Evolutionary conservation across 1,140 invertebrate species (phyloP).

Genomic region (Lordiphosa clarofinis): DNA sequence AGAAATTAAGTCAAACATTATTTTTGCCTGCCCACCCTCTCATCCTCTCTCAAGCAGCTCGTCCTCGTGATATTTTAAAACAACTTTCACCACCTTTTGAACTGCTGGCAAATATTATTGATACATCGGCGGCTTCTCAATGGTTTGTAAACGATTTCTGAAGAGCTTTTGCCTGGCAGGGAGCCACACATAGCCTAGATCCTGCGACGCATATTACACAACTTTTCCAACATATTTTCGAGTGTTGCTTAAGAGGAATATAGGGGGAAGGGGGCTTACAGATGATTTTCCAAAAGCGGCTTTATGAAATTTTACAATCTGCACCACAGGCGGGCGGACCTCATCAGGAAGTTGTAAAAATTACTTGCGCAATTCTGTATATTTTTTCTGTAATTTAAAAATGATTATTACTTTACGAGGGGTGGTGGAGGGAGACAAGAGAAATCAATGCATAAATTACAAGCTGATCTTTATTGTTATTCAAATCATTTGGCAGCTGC

Average conservation of each 20-base stretch:
- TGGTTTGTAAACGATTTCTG: constrained; percentile 65
- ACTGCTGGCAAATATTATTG: constrained; percentile 66
- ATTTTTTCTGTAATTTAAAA: constrained; percentile 65
- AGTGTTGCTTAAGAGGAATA: constrained; percentile 41
- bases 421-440: neutral
- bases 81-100: constrained; percentile 70
- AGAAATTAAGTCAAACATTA: constrained; percentile 75
- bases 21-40: constrained; percentile 33
- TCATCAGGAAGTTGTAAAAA: constrained; percentile 52
- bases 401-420: constrained; percentile 60
- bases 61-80: constrained; percentile 29
- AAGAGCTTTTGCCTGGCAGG: constrained; percentile 40
- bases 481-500: constrained; percentile 63
- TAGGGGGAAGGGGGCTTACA: constrained; percentile 37
- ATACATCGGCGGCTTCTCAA: constrained; percentile 73
- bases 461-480: constrained; percentile 76
- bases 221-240: constrained; percentile 61
- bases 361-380: constrained; percentile 28
- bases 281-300: constrained; percentile 57
- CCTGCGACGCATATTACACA: constrained; percentile 60
- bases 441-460: constrained; percentile 76
- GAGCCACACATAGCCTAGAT: constrained; percentile 33
- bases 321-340: constrained; percentile 45
- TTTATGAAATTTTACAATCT: constrained; percentile 65
- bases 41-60: neutral